Evolutionary conservation across 2,888 invertebrate species (phyloP), one percentile per base, ranked within the genome.

Genomic region (Ichneumoninae sp.): DNA sequence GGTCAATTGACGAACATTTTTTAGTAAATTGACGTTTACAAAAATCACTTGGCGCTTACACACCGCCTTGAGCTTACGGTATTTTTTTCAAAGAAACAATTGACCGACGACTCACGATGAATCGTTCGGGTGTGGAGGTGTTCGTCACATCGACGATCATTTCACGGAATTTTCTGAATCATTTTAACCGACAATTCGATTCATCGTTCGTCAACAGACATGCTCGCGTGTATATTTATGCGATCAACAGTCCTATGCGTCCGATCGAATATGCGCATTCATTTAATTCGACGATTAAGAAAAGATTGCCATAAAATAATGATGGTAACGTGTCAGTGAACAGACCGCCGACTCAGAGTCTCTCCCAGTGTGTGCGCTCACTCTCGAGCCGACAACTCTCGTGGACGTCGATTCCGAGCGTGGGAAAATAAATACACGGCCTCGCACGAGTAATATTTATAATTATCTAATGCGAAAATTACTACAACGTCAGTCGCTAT

Each of bases 401-500:
- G 62, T 36, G 65, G 50, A 60, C 68, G 70, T 71, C 54, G 74
- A 57, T 66, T 60, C 54, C 54, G 76, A 84, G 85, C 85, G 85
- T 85, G 84, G 82, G 82, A 86, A 19, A 86, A 82, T 71, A 82
- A 72, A 69, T 13, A 70, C 77, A 74, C 74, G 72, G 76, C 84
- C 84, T 86, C 84, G 86, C 76, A 82, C 82, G 84, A 70, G 81
- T 78, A 83, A 77, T 76, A 82, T 71, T 82, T 82, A 81, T 86
- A 86, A 86, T 86, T 84, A 84, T 82, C 78, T 82, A 82, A 82
- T 82, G 86, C 84, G 81, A 82, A 82, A 81, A 81, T 65, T 76
- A 74, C 81, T 84, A 65, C 68, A 70, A 76, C 74, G 69, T 26
- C 47, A 54, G 68, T 84, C 69, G 16, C 4, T 72, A 77, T 79